These are phyloP conservation scores for Thecophora atra DNA, from an alignment of 2,888 invertebrate genomes.

Conservation along the genomic window DNA sequence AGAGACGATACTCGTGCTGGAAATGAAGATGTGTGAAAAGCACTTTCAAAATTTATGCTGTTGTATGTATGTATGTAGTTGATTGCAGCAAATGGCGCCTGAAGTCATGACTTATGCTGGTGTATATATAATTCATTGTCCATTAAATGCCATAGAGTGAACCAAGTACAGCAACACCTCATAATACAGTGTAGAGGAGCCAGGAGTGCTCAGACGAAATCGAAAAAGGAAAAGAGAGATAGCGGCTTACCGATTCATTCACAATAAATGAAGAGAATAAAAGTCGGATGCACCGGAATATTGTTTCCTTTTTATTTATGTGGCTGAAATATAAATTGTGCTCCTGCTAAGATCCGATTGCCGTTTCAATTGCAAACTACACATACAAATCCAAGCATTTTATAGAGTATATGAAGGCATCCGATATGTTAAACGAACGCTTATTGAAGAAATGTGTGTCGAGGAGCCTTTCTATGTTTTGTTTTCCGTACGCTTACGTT, in stretches of 20 bases:
- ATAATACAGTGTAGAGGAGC: not conserved
- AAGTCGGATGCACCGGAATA: too few species aligned
- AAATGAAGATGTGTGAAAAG: not conserved
- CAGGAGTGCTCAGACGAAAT: not conserved
- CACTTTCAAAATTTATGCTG: constrained; percentile 7
- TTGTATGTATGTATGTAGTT: too few species aligned
- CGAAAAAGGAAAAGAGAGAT: too few species aligned
- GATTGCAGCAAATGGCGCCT: constrained; percentile 24
- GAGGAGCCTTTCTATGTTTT: not conserved
- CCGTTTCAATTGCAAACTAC: too few species aligned
- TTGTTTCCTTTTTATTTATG: too few species aligned
- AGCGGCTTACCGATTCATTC: not conserved
- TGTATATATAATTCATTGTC: constrained; percentile 21
- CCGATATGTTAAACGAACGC: too few species aligned
- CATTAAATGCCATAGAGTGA: constrained; percentile 25
- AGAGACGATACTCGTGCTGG: not conserved
- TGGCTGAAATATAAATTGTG: too few species aligned
- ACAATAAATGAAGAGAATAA: too few species aligned
- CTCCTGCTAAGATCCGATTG: too few species aligned
- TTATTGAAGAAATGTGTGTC: constrained; percentile 12
- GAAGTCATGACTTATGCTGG: constrained; percentile 24
- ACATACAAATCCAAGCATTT: too few species aligned
- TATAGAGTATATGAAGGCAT: too few species aligned
- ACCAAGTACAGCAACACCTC: constrained; percentile 3
- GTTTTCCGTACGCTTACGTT: not conserved